Base-by-base conservation (phyloP, 2,888 invertebrate species). In the Mythimna vitellina region DNA sequence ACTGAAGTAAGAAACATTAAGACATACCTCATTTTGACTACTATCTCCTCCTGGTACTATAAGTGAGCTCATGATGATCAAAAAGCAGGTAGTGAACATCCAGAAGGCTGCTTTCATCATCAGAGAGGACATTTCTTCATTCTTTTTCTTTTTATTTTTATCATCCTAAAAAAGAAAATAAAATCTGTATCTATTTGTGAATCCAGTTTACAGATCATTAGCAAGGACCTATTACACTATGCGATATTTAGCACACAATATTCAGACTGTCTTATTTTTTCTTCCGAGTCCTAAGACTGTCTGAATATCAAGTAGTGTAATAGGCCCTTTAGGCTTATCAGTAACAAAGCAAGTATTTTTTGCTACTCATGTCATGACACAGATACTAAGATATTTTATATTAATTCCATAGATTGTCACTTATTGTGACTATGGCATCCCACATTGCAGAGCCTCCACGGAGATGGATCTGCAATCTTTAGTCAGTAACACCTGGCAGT, bases 21-120 rank as follows among this genome's bases (percentile, higher is more conserved):
- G 20, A 3, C 35, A 49, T 91, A 98, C 98, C 96, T 98, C 98
- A 82, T 97, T 98, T 86, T 98, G 97, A 84, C 97, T 97, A 69
- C 97, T 97, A 65, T 95, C 93, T 69, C 97, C 97, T 0, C 78
- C 81, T 1, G 98, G 98, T 78, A 98, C 97, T 70, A 98, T 90
- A 56, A 98, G 91, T 0, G 98, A 97, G 80, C 98, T 96, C 70
- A 97, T 95, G n/a, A 98, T 97, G 38, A 98, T 97, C 49, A 98
- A 96, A 94, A 98, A 97, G 88, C 97, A 98, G 22, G 98, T 97
- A 5, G 97, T 97, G 42, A 98, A 93, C 97, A 98, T 97, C 98
- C 98, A 98, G 65, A 98, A 96, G n/a, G 97, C 96, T 0, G 97
- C 98, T 90, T 98, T 98, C 35, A 98, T 97, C 38, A 98, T 81